Base-by-base conservation (phyloP, 2,797 vertebrate genomes). In the Phalanger gymnotis region DNA sequence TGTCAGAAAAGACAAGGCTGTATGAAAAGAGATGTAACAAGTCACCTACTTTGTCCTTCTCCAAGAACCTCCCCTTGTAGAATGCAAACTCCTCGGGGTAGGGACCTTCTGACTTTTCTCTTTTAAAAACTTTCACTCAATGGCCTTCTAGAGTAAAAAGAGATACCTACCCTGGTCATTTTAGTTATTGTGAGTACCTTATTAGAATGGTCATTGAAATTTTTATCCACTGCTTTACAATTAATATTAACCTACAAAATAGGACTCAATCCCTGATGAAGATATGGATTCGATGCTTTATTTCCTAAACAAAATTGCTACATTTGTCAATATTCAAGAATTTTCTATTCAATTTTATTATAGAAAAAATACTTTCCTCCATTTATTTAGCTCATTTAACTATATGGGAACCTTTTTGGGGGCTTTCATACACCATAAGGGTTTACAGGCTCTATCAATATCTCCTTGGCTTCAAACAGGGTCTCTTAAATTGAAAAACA, bases 281-380 rank as follows among this genome's bases (percentile, higher is more conserved):
- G 27, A 25, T 52, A n/a, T 28, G 51, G 56, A 3, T 51, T 90
- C 52, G 27, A 27, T 89, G 1, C n/a, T 95, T 94, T 81, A 90
- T n/a, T 95, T 95, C 81, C 56, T 16, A 90, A 9, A 61, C 1
- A 7, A 0, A 13, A 27, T 19, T 54, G 57, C 28, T 89, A 89
- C 51, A 81, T 91, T 87, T 91, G 14, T 51, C 58, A 54, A 27
- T 53, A 89, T 91, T n/a, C 58, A 40, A 25, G 52, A 53, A 5
- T n/a, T n/a, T 87, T 91, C 91, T 57, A 89, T 53, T 81, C 56
- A 94, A 81, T 95, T 16, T 96, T 90, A 7, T 92, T 87, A 87
- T 56, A 92, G 52, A 91, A 95, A 92, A 92, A 81, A 6, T 53
- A 54, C 5, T 66, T 97, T 91, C 7, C 16, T 92, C 58, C 87